Evolutionary conservation across 2,888 invertebrate species (phyloP).

Genomic region (Drosophila nr. medialis): DNA sequence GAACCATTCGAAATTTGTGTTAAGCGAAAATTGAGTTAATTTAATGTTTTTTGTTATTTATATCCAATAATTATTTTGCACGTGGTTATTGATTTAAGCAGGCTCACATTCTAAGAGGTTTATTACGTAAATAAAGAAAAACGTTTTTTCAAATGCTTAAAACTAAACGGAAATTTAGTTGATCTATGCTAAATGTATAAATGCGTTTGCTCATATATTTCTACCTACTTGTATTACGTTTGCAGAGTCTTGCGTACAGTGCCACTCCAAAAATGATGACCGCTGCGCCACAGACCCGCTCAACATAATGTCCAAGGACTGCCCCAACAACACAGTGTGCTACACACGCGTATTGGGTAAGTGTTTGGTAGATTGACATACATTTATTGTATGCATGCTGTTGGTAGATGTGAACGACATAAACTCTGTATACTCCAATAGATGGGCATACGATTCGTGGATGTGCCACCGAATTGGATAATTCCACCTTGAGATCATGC

Average conservation of each 20-base stretch:
- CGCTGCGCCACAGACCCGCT: conserved; percentile 81
- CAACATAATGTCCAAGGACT: conserved; percentile 75
- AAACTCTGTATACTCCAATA: conserved; percentile 20
- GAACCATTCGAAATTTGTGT: not conserved
- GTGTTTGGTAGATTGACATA: conserved; percentile 11
- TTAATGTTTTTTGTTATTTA: not conserved
- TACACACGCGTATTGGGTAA: conserved; percentile 76
- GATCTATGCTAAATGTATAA: not conserved
- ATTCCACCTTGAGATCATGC: conserved; percentile 65
- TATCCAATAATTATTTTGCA: not conserved
- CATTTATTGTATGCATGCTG: not conserved
- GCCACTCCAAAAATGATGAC: conserved; percentile 73
- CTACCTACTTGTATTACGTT: not conserved
- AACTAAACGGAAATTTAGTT: not conserved
- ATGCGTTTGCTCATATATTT: not conserved
- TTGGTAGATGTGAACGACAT: not conserved
- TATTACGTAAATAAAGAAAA: not conserved
- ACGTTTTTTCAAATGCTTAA: too few species aligned
- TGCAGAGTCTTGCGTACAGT: conserved; percentile 82
- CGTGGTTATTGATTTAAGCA: not conserved
- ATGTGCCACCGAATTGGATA: conserved; percentile 78
- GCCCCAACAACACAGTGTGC: conserved; percentile 71
- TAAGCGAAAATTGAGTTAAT: not conserved
- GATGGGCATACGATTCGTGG: conserved; percentile 82
- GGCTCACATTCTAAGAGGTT: not conserved